Base-by-base conservation (phyloP, 2,797 vertebrate species). In the Enteromius viviparus region DNA sequence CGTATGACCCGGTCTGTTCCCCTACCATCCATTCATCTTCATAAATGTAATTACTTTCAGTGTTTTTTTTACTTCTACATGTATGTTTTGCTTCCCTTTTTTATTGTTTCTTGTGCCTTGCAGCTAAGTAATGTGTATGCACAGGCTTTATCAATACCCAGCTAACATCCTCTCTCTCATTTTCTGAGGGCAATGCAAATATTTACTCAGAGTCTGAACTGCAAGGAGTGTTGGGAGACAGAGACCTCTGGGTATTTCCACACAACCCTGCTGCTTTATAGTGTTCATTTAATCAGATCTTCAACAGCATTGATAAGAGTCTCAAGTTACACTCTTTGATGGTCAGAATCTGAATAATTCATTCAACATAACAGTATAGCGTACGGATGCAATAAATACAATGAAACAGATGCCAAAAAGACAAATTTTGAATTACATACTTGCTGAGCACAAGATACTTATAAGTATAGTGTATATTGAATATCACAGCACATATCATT, bases 181-280 rank as follows among this genome's bases (percentile, higher is more conserved):
- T 74, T 80, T 81, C 47, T 11, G 32, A 51, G 76, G 68, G 83
- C 81, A 84, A 87, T 55, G 71, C 47, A 87, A 89, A 91, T 89
- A 88, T 89, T 88, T 82, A 72, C 84, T 78, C 83, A 85, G 45
- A 47, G 49, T 76, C 68, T 78, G 81, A 78, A 70, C 19, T 49
- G 53, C 9, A 76, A 26, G 72, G 66, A 62, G 68, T 72, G 55
- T 10, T 71, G 45, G n/a, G 42, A 70, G 37, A 72, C 66, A 17
- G 51, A 68, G 70, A 68, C 60, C 32, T 64, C 29, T 42, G 64
- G 66, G 47, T 26, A 66, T 76, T 64, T 76, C 55, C 47, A 75
- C 51, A 32, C 26, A 62, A 32, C 53, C 32, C 70, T 45, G 26
- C 29, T 58, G 32, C 49, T 51, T 76, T 49, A 42, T 29, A 34